Base-by-base conservation (phyloP, 2,888 invertebrate genomes). In the Limenitis camilla region DNA sequence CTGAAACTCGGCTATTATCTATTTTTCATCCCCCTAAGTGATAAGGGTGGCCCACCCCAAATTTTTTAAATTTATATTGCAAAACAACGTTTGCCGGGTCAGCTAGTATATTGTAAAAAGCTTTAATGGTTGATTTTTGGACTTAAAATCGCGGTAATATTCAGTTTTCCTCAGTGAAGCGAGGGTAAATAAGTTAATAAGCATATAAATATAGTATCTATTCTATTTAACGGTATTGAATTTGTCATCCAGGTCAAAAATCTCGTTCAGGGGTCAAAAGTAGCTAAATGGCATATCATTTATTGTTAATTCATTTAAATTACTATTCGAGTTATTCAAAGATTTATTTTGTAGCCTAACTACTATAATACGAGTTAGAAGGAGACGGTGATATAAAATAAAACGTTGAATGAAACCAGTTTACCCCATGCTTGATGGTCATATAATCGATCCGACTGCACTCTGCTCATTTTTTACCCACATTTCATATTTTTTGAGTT, bases 401-500 rank as follows among this genome's bases (percentile, higher is more conserved):
- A 47, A 7, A 47, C 29, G 11, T 30, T 10, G 28, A 52, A 9
- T 31, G 31, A 72, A 53, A 78, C 78, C 72, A 62, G 78, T 79
- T 71, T 61, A 55, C 55, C 54, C 54, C 53, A 54, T 56, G 53
- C 64, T 68, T 71, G 74, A 73, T 71, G 67, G 63, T 61, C 68
- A 66, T 69, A 68, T 78, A 80, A 80, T 81, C 78, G 75, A 74
- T 72, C 68, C 72, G 58, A 65, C 65, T 69, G 49, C 62, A 58
- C 66, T 69, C 68, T 67, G 60, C 49, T 45, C 28, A 70, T 68
- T 78, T 75, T 74, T 72, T 71, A 70, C 67, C 38, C 66, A 66
- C 68, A 62, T 53, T 49, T 40, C 11, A 40, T 30, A 39, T 48
- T 48, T 36, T 42, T 44, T 39, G 31, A 39, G 38, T 43, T 50